Conservation (phyloP, 2,888 invertebrate species). For the Aethes cnicana region DNA sequence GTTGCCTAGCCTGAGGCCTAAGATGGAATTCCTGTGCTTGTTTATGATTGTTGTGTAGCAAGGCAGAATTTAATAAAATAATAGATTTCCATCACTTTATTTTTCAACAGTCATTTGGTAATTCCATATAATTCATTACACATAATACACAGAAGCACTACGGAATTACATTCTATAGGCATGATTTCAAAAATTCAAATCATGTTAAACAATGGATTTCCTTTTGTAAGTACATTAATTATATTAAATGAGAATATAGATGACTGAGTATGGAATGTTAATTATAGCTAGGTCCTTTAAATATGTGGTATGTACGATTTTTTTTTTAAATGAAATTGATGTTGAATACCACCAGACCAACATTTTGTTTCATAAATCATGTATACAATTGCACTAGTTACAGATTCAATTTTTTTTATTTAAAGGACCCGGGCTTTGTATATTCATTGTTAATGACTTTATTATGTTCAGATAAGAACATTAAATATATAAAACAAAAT, state of each 20-base stretch:
- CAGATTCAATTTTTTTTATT: too few relatives aligned
- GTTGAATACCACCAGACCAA: too few relatives aligned
- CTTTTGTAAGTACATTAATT: conserved; percentile 29
- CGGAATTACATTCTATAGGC: conserved; percentile 45
- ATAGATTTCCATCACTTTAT: conserved; percentile 54
- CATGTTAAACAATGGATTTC: conserved; percentile 16
- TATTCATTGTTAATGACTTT: conserved; percentile 35
- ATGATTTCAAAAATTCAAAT: conserved; percentile 33
- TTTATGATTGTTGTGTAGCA: too few relatives aligned
- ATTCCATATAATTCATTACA: conserved; percentile 23
- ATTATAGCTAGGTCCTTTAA: conserved; percentile 33
- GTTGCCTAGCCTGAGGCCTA: too few relatives aligned
- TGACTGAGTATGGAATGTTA: conserved; percentile 62
- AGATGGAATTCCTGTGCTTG: too few relatives aligned
- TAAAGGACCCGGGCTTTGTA: too few relatives aligned
- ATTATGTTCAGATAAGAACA: conserved; percentile 23
- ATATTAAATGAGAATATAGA: conserved; percentile 36
- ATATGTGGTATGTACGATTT: too few relatives aligned
- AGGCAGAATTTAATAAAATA: conserved; percentile 31
- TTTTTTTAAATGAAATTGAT: too few relatives aligned
- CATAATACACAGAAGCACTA: conserved; percentile 44
- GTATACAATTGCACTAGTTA: too few relatives aligned
- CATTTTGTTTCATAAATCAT: too few relatives aligned
- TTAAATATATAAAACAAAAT: conserved; percentile 1
- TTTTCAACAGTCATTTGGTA: conserved; percentile 47